Evolutionary conservation across 2,797 vertebrate species (phyloP).

Genomic region (Halcyon chelicuti): DNA sequence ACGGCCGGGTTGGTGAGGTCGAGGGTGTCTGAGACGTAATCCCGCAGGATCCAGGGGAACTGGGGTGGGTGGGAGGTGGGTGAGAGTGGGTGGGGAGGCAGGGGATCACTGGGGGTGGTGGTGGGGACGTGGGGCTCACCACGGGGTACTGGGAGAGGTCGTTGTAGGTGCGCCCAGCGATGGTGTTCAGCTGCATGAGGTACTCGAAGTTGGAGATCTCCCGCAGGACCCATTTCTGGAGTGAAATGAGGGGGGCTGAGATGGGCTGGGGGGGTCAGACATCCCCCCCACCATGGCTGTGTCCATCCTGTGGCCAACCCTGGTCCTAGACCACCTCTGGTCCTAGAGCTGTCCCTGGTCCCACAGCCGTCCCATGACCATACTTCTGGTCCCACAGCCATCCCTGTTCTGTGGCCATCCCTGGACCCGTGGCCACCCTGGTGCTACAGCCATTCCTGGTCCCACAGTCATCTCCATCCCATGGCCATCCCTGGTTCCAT

Average conservation of each 20-base stretch:
- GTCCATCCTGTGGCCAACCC: neutral
- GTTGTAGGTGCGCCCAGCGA: conserved; percentile 94
- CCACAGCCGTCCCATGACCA: no score
- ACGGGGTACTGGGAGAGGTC: conserved; percentile 98
- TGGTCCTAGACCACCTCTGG: no score
- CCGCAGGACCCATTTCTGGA: conserved; percentile 94
- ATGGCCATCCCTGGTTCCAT: no score
- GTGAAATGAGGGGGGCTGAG: neutral
- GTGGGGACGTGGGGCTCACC: conserved; percentile 76
- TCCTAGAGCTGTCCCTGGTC: neutral
- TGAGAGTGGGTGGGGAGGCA: neutral
- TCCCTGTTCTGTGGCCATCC: neutral
- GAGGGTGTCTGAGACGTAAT: conserved; percentile 88
- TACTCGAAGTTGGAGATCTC: conserved; percentile 99
- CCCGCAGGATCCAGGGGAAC: conserved; percentile 96
- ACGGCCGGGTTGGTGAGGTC: conserved; percentile 89
- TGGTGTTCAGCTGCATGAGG: conserved; percentile 98
- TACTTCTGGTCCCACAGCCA: no score
- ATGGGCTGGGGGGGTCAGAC: neutral
- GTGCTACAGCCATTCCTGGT: rapidly evolving
- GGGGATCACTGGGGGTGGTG: rapidly evolving
- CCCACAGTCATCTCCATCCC: rapidly evolving
- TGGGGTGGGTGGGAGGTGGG: conserved; percentile 18
- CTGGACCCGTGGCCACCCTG: no score
- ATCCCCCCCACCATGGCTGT: neutral